Conservation (phyloP, 2,888 invertebrate genomes). For the Caenorhabditis becei region DNA sequence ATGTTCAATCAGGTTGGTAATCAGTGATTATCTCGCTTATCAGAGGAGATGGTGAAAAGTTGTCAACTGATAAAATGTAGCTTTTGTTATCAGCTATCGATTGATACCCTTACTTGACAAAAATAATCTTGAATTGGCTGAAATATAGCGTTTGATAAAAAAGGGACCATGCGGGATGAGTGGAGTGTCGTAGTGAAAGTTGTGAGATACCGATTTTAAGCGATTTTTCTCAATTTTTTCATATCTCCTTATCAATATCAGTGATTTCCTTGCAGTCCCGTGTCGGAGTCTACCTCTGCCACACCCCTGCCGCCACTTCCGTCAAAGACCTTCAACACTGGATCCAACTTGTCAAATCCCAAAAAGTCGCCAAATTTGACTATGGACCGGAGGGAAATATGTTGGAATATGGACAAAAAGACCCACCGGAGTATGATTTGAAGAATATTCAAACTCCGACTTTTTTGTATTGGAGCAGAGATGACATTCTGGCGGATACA, state of each 20-base stretch:
- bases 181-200: too few species aligned
- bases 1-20: constrained; percentile 69
- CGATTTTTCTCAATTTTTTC: too few species aligned
- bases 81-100: too few species aligned
- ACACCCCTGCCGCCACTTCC: constrained; percentile 72
- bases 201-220: too few species aligned
- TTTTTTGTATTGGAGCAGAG: constrained; percentile 77
- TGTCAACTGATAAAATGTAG: too few species aligned
- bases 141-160: too few species aligned
- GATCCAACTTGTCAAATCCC: constrained; percentile 64
- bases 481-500: constrained; percentile 77
- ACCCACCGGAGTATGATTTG: constrained; percentile 77
- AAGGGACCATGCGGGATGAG: too few species aligned
- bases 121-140: too few species aligned
- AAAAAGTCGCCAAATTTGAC: constrained; percentile 67
- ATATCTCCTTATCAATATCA: too few species aligned
- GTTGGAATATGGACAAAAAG: constrained; percentile 60
- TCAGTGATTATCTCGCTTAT: too few species aligned
- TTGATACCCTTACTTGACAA: too few species aligned
- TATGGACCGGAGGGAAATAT: constrained; percentile 63
- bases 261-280: constrained; percentile 57
- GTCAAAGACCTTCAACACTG: constrained; percentile 68
- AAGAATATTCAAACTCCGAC: constrained; percentile 73
- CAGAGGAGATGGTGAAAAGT: too few species aligned
- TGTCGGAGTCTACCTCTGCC: constrained; percentile 68